A percentile compares a stretch with the other conserved stretches of the same genome.
Conservation (phyloP, 2,113 vertebrate species). For the Takifugu bimaculatus region DNA sequence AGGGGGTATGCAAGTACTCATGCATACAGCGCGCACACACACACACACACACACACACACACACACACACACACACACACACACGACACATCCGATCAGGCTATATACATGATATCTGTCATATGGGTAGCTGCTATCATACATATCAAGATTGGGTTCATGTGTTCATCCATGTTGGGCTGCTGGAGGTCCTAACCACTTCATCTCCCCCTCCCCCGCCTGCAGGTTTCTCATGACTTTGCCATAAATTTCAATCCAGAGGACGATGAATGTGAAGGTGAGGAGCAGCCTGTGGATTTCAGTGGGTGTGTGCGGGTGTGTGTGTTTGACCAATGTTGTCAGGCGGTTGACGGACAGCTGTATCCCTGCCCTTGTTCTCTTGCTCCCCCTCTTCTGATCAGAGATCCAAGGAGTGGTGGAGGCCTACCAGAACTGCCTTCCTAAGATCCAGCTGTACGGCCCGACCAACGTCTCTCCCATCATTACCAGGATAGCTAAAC, state of each 20-base stretch:
- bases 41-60: not conserved
- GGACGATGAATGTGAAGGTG: slow-evolving; percentile 94
- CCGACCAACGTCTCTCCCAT: slow-evolving; percentile 95
- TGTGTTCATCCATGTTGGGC: not conserved
- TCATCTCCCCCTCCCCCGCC: slow-evolving; percentile 5
- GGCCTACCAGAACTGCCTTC: slow-evolving; percentile 93
- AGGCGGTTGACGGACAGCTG: no score
- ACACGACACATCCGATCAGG: not conserved
- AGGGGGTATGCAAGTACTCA: slow-evolving; percentile 13
- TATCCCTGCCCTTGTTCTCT: not conserved
- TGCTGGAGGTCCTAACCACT: not conserved
- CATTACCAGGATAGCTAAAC: slow-evolving; percentile 87
- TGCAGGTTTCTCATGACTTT: slow-evolving; percentile 93
- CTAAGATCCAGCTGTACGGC: slow-evolving; percentile 92
- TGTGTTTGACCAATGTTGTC: no score
- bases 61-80: not conserved
- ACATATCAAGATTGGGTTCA: not conserved
- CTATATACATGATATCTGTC: not conserved
- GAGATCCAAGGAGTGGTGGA: slow-evolving; percentile 94
- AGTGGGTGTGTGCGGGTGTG: no score
- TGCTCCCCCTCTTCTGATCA: slow-evolving; percentile 53
- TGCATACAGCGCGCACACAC: no score
- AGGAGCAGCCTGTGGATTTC: slow-evolving; percentile 3
- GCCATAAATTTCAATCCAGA: slow-evolving; percentile 95
- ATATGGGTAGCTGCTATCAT: no score